These are phyloP conservation scores for Prietella phreatophila DNA, from an alignment of 2,113 vertebrate genomes.

Conservation along the genomic window DNA sequence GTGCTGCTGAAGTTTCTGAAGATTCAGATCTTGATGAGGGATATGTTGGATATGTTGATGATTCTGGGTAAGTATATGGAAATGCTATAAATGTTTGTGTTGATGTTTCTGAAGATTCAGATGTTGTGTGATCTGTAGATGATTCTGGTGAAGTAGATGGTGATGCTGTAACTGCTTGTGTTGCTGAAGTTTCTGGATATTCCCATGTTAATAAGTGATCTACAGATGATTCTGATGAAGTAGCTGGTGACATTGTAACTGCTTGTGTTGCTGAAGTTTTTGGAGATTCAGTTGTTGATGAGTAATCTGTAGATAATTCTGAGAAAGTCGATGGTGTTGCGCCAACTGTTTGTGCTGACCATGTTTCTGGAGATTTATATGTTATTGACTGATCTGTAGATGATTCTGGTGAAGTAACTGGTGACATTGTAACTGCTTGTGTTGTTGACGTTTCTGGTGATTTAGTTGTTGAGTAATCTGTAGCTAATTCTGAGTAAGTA, in stretches of 20 bases:
- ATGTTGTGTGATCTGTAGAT: background rate
- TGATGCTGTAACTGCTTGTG: background rate
- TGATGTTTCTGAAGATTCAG: background rate
- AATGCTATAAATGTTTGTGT: background rate
- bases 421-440: background rate
- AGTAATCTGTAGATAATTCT: background rate
- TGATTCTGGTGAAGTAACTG: background rate
- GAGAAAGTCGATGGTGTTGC: background rate
- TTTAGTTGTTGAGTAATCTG: background rate
- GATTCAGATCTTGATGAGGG: background rate
- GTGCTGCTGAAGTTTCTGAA: background rate
- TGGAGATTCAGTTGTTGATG: background rate
- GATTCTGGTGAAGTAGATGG: background rate
- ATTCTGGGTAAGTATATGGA: background rate
- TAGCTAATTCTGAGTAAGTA: background rate
- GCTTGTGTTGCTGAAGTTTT: background rate
- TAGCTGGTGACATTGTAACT: background rate
- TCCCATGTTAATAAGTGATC: background rate
- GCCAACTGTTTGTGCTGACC: rapidly evolving
- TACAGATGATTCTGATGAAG: too few relatives aligned
- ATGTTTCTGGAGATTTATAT: background rate
- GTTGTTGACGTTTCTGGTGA: background rate
- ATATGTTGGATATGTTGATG: background rate
- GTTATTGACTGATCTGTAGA: background rate
- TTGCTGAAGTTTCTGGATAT: background rate